phyloP scores from a whole-genome alignment of 2,797 vertebrate species.

The Labroides dimidiatus region DNA sequence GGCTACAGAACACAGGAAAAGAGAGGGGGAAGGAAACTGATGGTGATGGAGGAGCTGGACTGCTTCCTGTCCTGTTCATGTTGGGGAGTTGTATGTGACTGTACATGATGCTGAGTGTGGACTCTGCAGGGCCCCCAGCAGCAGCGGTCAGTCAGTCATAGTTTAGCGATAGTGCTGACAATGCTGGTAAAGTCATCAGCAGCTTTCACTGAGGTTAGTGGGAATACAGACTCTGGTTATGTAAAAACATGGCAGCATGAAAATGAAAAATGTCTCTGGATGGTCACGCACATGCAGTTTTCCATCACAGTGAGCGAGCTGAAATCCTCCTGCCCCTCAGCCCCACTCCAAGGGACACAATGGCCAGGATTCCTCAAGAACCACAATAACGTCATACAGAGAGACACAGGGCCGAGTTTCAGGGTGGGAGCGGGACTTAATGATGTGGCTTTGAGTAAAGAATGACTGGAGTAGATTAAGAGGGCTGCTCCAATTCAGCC shows the following conservation, averaged over 20 bases:
- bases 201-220: constrained; percentile 59
- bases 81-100: not conserved
- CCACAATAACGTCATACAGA: constrained; percentile 67
- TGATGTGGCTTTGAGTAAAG: constrained; percentile 56
- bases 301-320: constrained; percentile 52
- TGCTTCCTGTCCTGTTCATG: not conserved
- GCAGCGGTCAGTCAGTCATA: not conserved
- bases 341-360: constrained; percentile 53
- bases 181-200: constrained; percentile 73
- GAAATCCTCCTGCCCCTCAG: constrained; percentile 30
- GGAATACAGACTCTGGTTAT: constrained; percentile 73
- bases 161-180: constrained; percentile 35
- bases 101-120: constrained; percentile 20
- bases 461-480: constrained; percentile 39
- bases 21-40: constrained; percentile 9
- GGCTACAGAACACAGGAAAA: constrained; percentile 19
- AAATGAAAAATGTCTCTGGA: constrained; percentile 66
- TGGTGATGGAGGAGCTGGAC: constrained; percentile 26
- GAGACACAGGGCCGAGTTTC: constrained; percentile 37
- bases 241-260: constrained; percentile 63
- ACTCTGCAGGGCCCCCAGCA: constrained; percentile 1
- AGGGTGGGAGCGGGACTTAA: constrained; percentile 50
- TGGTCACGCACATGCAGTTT: constrained; percentile 44
- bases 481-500: constrained; percentile 27
- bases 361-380: constrained; percentile 61